Evolutionary conservation across 2,888 invertebrate genomes (phyloP).

Genomic region (Acronicta psi): DNA sequence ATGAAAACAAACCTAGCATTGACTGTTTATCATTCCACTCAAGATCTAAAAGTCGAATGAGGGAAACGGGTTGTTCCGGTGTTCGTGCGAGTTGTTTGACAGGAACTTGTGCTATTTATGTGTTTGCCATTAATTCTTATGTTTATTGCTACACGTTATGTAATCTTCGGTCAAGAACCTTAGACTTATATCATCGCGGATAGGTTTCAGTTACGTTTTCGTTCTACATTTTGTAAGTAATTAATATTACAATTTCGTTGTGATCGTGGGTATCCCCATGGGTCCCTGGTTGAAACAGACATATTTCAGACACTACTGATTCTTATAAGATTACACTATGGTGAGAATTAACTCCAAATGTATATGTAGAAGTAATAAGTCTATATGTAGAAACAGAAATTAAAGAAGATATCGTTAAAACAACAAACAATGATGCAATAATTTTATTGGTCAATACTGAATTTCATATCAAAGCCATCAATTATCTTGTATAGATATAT

Average conservation of each 20-base stretch:
- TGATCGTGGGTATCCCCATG: no score
- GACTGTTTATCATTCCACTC: conserved; percentile 25
- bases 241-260: background rate
- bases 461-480: conserved; percentile 17
- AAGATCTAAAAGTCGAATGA: conserved; percentile 40
- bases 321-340: no score
- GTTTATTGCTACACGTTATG: conserved; percentile 26
- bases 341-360: background rate
- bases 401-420: no score
- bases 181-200: background rate
- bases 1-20: conserved; percentile 17
- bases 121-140: conserved; percentile 27
- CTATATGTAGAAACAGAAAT: no score
- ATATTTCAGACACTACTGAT: no score
- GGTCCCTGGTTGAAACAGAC: no score
- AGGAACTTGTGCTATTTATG: conserved; percentile 42
- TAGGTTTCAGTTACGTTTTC: background rate
- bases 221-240: background rate
- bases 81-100: conserved; percentile 27
- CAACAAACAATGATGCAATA: no score
- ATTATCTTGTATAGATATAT: conserved; percentile 10
- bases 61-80: conserved; percentile 42
- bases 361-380: no score
- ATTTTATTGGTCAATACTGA: conserved; percentile 2
- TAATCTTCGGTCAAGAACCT: conserved; percentile 28